phyloP scores from a whole-genome alignment of 2,797 vertebrate species.

The Coregonus ussuriensis region DNA sequence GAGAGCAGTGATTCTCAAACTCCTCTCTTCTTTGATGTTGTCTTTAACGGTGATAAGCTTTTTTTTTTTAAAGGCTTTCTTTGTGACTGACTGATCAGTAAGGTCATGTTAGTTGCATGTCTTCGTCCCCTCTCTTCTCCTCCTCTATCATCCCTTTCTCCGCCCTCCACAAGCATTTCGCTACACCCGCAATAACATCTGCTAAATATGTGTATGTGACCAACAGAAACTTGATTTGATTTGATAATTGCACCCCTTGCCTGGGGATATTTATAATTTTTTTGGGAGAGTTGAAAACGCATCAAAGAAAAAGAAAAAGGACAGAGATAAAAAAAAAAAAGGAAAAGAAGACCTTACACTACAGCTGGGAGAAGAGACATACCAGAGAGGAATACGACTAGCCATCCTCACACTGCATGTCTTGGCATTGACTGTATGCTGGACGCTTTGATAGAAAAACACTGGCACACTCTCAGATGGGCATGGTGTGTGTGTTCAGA shows the following conservation, averaged over 20 bases:
- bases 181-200: no score
- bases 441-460: conserved; percentile 69
- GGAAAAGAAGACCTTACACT: background rate
- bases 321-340: no score
- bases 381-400: conserved; percentile 65
- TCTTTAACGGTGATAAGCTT: conserved; percentile 45
- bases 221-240: no score
- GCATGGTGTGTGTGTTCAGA: background rate
- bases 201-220: no score
- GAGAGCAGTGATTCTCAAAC: background rate
- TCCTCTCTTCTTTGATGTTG: conserved; percentile 43
- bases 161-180: conserved; percentile 24
- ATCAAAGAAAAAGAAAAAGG: conserved; percentile 44
- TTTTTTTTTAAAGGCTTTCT: conserved; percentile 27
- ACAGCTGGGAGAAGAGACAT: conserved; percentile 37
- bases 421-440: conserved; percentile 59
- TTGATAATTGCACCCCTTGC: conserved; percentile 42
- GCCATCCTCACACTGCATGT: conserved; percentile 73
- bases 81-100: conserved; percentile 40
- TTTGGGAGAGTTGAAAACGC: conserved; percentile 42
- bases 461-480: background rate
- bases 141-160: conserved; percentile 20
- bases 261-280: conserved; percentile 40
- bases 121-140: conserved; percentile 12
- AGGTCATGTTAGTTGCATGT: conserved; percentile 38